Base-by-base conservation (phyloP, 1,140 invertebrate species). In the Lepidurus packardi region DNA sequence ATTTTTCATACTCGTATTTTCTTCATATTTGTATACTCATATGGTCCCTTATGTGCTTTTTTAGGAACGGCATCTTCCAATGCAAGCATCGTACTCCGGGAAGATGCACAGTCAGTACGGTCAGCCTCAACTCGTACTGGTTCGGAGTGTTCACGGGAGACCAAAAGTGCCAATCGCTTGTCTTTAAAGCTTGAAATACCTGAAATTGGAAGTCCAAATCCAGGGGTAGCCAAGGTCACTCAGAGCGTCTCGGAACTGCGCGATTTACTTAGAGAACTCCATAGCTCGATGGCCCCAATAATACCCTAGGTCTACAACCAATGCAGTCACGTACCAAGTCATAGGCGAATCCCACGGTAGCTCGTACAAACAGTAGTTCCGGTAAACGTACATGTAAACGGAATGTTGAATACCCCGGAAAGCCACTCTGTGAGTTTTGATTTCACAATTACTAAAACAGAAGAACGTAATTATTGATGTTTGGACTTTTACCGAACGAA, bases 231-330 rank as follows among this genome's bases (percentile, higher is more conserved):
- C 24, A 77, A 77, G 16, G 34, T 77, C 42, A 43, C 75, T 6
- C 75, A 77, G 47, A 47, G n/a, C 24, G 43, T 47, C 24, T 25
- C 43, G 11, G 41, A 77, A 42, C 41, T 77, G 8, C 75, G 43
- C 34, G 47, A 77, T 47, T 47, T 77, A 34, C 43, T 77, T 7
- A 47, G 44, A 42, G 75, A 77, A 43, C 75, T 77, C 43, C 75
- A 77, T 93, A 53, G 92, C 91, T 85, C 94, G 87, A 83, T 96
- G 95, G 80, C 94, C 89, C 94, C 94, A 96, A 84, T 97, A 97
- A 83, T 96, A 97, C 80, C 91, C 91, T 81, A 96, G 93, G 83
- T 97, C 95, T 0, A 95, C 91, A 4, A 88, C 89, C 7, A 97
- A 78, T 0, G 92, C 91, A 0, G 92, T 90, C 1, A 91, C 80